Conservation (phyloP, 2,797 vertebrate species). For the Melanotaenia pygmaea region DNA sequence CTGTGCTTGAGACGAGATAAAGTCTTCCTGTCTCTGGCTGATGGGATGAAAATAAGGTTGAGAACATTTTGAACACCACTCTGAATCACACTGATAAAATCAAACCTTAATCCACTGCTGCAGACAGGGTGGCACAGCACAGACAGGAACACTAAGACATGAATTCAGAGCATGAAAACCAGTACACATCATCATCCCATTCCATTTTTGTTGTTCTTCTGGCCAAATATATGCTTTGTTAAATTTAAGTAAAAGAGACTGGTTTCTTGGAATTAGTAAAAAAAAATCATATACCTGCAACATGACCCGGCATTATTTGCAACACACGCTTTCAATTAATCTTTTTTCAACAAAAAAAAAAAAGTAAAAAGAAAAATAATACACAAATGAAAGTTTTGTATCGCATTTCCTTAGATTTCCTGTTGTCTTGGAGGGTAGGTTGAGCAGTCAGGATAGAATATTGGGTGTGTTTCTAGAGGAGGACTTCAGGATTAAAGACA, state of each 20-base stretch:
- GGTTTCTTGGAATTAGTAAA: not conserved
- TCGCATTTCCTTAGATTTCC: slow-evolving; percentile 49
- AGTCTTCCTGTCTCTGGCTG: not conserved
- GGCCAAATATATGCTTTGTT: slow-evolving; percentile 16
- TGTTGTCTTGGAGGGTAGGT: slow-evolving; percentile 68
- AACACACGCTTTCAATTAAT: not conserved
- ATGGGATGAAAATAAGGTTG: slow-evolving; percentile 28
- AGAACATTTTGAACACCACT: slow-evolving; percentile 35
- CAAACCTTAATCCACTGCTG: slow-evolving; percentile 45
- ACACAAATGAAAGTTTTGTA: not conserved
- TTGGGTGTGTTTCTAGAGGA: slow-evolving; percentile 83
- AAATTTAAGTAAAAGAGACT: not conserved
- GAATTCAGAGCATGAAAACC: slow-evolving; percentile 49
- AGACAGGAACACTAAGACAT: slow-evolving; percentile 39
- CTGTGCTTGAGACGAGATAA: not conserved
- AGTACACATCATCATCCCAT: slow-evolving; percentile 8
- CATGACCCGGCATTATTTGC: not conserved
- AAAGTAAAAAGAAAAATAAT: not conserved
- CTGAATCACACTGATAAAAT: slow-evolving; percentile 65
- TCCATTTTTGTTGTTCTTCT: slow-evolving; percentile 18
- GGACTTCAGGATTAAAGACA: slow-evolving; percentile 85
- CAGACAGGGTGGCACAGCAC: slow-evolving; percentile 37
- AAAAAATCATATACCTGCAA: not conserved
- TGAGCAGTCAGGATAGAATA: slow-evolving; percentile 79
- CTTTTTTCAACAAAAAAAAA: slow-evolving; percentile 3